Conservation (phyloP, 2,113 vertebrate species). For the Terrapene triunguis region DNA sequence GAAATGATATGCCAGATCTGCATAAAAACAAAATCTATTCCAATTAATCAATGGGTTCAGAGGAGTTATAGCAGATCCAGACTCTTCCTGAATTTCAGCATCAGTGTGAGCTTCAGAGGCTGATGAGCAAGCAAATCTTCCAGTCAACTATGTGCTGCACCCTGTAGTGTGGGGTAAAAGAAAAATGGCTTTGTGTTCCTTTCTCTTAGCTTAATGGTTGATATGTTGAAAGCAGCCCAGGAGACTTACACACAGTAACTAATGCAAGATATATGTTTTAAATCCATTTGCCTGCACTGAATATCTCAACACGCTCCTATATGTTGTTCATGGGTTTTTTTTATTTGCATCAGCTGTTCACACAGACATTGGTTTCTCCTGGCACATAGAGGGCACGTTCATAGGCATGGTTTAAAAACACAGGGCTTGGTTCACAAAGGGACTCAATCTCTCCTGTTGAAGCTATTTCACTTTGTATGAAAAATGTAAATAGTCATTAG, state of each 20-base stretch:
- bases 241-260: not conserved
- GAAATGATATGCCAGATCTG: not conserved
- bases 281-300: not conserved
- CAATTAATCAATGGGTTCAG: not conserved
- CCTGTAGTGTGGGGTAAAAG: not conserved
- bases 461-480: not conserved
- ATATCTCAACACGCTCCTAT: not conserved
- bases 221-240: not conserved
- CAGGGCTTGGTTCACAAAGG: not conserved
- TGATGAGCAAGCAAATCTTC: not conserved
- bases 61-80: not conserved
- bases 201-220: not conserved
- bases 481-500: not conserved
- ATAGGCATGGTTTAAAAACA: constrained; percentile 5
- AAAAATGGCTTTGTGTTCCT: not conserved
- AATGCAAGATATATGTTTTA: not conserved
- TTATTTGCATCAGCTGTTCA: not conserved
- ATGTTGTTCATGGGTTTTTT: not conserved
- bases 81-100: not conserved
- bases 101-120: not conserved
- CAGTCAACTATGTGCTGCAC: not conserved
- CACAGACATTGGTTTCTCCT: not conserved
- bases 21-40: not conserved
- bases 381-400: not conserved
- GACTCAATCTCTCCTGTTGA: not conserved